These are phyloP conservation scores for Malurus leucopterus DNA, from an alignment of 2,797 vertebrate species.

Conservation along the genomic window DNA sequence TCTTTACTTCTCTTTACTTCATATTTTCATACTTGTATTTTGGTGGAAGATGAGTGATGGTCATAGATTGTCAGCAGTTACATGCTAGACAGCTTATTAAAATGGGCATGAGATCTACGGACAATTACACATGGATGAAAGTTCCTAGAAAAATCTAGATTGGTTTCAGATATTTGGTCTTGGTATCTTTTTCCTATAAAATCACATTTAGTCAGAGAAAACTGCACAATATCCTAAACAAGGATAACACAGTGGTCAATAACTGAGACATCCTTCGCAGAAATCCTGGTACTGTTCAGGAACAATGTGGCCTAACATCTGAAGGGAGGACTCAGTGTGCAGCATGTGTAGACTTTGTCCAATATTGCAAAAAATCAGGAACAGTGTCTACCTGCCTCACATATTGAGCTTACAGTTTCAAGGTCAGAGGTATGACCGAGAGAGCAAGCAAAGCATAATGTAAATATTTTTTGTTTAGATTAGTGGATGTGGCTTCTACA, in stretches of 20 bases:
- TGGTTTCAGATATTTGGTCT: neutral
- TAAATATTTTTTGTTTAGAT: neutral
- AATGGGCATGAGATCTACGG: neutral
- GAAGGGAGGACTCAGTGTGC: neutral
- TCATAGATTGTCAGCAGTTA: neutral
- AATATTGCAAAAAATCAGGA: neutral
- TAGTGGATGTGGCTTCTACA: neutral
- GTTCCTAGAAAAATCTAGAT: neutral
- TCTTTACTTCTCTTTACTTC: neutral
- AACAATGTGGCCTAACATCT: neutral
- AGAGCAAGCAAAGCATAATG: neutral
- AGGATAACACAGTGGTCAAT: neutral
- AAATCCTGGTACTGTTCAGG: neutral
- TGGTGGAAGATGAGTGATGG: neutral
- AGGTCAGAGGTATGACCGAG: neutral
- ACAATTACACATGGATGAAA: neutral
- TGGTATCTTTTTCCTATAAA: neutral
- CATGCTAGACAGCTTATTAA: neutral
- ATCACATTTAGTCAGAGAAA: neutral
- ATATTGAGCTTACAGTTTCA: neutral
- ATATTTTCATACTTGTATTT: neutral
- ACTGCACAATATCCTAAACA: neutral
- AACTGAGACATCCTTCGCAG: neutral
- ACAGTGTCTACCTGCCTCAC: neutral
- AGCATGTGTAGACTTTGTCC: neutral